These are phyloP conservation scores for Sardinella longiceps DNA, from an alignment of 2,797 vertebrate species.

Conservation along the genomic window DNA sequence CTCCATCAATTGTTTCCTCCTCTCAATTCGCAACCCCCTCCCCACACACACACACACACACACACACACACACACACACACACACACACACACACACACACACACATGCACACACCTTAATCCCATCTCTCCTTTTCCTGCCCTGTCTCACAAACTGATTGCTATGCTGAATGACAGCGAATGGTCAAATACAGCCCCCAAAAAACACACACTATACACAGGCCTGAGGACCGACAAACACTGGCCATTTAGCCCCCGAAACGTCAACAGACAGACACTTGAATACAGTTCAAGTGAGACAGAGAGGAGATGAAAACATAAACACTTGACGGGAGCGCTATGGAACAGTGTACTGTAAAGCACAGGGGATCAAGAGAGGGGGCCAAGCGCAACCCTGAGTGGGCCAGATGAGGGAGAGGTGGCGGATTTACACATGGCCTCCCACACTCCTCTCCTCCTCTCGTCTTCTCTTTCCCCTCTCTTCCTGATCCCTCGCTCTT, in stretches of 20 bases:
- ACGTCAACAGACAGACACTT: not conserved
- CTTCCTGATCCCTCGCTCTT: constrained; percentile 45
- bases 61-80: not conserved
- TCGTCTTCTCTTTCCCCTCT: constrained; percentile 20
- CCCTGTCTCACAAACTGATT: not conserved
- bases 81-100: no score
- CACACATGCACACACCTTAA: not conserved
- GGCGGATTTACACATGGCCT: constrained; percentile 35
- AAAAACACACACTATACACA: not conserved
- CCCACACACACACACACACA: constrained; percentile 2
- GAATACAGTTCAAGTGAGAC: not conserved
- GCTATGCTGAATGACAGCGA: not conserved
- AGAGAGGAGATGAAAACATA: not conserved
- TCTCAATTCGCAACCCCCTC: not conserved
- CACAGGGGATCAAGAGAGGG: not conserved
- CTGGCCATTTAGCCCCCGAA: not conserved
- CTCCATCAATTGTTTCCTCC: not conserved
- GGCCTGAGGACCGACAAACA: not conserved
- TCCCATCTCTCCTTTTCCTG: not conserved
- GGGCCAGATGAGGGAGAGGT: constrained; percentile 25
- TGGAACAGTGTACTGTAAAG: constrained; percentile 19
- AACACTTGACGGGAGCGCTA: constrained; percentile 17
- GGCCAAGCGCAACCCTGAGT: not conserved
- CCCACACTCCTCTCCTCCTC: constrained; percentile 17
- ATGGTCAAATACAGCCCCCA: not conserved